A percentile compares a stretch with the other conserved stretches of the same genome.
Conservation (phyloP, 2,888 invertebrate species). For the Unio pictorum region DNA sequence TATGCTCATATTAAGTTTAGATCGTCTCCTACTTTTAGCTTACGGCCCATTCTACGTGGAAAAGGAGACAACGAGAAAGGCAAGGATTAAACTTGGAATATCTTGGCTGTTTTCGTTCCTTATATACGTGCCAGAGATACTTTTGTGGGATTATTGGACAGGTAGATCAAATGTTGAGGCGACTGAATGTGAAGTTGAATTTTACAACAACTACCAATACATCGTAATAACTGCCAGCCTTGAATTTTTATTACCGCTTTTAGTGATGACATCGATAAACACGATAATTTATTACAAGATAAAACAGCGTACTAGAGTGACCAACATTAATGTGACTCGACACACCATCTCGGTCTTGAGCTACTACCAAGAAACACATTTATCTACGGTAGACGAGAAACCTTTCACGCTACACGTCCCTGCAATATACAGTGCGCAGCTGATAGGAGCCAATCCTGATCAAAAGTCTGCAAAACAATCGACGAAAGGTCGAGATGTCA, state of each 20-base stretch:
- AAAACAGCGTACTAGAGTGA: slow-evolving; percentile 13
- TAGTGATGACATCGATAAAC: slow-evolving; percentile 36
- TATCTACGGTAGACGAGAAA: neutral
- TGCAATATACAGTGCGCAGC: neutral
- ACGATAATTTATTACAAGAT: slow-evolving; percentile 41
- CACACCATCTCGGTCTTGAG: too few species aligned
- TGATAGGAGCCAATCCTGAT: neutral
- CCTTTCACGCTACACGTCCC: neutral
- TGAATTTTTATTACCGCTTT: slow-evolving; percentile 50
- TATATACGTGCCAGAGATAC: slow-evolving; percentile 49
- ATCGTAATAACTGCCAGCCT: slow-evolving; percentile 40
- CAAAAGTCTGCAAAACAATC: neutral
- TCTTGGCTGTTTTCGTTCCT: slow-evolving; percentile 45
- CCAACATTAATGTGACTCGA: too few species aligned
- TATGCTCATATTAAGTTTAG: slow-evolving; percentile 48
- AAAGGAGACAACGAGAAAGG: slow-evolving; percentile 32
- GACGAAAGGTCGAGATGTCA: slow-evolving; percentile 19
- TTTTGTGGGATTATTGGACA: slow-evolving; percentile 47
- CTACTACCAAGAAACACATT: too few species aligned
- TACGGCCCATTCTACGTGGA: slow-evolving; percentile 36
- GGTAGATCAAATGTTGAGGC: slow-evolving; percentile 38
- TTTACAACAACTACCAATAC: slow-evolving; percentile 35
- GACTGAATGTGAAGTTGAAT: slow-evolving; percentile 52
- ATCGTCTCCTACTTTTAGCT: slow-evolving; percentile 41
- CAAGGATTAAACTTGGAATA: slow-evolving; percentile 23